These are phyloP conservation scores for Athrips mouffetella DNA, from an alignment of 2,888 invertebrate genomes.

Conservation along the genomic window DNA sequence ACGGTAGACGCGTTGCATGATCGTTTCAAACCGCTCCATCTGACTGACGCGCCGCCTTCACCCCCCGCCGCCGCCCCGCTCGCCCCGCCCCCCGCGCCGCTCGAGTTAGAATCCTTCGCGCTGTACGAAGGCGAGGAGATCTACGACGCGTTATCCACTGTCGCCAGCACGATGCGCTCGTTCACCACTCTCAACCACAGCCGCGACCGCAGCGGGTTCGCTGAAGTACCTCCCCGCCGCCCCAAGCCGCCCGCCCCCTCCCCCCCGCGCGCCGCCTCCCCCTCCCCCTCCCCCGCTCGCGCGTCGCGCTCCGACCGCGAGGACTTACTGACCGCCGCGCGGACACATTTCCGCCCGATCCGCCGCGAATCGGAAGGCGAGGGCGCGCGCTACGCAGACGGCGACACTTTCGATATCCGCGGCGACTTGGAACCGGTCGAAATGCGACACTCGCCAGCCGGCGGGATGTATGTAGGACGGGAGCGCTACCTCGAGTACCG, in stretches of 20 bases:
- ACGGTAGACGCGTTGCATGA: conserved; percentile 48
- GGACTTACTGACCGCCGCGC: conserved; percentile 85
- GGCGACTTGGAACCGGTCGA: conserved; percentile 81
- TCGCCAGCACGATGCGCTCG: conserved; percentile 67
- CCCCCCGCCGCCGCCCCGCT: conserved; percentile 35
- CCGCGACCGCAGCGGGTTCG: conserved; percentile 80
- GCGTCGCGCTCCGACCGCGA: conserved; percentile 75
- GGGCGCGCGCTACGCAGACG: conserved; percentile 78
- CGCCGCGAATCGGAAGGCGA: conserved; percentile 71
- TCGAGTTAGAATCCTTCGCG: conserved; percentile 48
- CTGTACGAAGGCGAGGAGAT: conserved; percentile 59
- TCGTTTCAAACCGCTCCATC: conserved; percentile 48
- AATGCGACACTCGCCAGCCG: conserved; percentile 82
- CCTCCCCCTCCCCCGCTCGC: conserved; percentile 53
- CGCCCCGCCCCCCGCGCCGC: conserved; percentile 37
- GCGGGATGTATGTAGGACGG: conserved; percentile 74
- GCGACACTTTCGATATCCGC: conserved; percentile 84
- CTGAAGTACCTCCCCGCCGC: conserved; percentile 76
- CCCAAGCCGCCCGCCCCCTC: conserved; percentile 80
- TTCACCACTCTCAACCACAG: conserved; percentile 80
- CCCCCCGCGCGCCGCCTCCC: conserved; percentile 75
- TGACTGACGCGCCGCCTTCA: conserved; percentile 39
- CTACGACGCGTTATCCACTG: conserved; percentile 57
- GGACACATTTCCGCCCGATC: conserved; percentile 92
- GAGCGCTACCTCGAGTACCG: conserved; percentile 77